phyloP scores from a whole-genome alignment of 2,888 invertebrate species.

The Cheilosia scutellata region DNA sequence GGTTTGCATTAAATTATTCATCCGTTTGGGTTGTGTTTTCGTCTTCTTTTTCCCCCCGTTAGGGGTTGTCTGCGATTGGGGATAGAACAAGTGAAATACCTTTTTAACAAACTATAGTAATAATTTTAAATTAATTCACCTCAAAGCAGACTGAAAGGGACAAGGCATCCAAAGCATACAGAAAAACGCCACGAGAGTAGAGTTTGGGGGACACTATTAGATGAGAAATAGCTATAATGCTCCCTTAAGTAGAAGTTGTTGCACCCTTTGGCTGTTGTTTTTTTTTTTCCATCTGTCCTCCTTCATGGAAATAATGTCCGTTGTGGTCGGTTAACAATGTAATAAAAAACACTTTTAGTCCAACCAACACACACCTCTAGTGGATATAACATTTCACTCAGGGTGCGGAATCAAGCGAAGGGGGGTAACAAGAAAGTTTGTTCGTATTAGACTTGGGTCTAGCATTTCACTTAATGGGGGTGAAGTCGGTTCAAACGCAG shows the following conservation, averaged over 20 bases:
- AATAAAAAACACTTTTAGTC: slow-evolving; percentile 82
- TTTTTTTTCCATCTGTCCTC: not conserved
- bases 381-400: not conserved
- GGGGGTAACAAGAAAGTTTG: not conserved
- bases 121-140: slow-evolving; percentile 69
- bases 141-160: not conserved
- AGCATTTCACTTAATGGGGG: slow-evolving; percentile 69
- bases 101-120: slow-evolving; percentile 47
- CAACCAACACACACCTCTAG: slow-evolving; percentile 26
- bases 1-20: slow-evolving; percentile 56
- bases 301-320: slow-evolving; percentile 71
- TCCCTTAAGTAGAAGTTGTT: slow-evolving; percentile 58
- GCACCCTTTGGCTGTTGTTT: slow-evolving; percentile 40
- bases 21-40: slow-evolving; percentile 16
- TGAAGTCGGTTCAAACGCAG: slow-evolving; percentile 70
- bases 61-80: not conserved
- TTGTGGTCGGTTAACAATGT: slow-evolving; percentile 83
- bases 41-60: not conserved
- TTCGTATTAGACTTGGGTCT: slow-evolving; percentile 37
- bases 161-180: not conserved
- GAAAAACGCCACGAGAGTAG: too few species aligned
- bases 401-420: not conserved
- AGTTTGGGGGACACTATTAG: slow-evolving; percentile 15
- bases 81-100: not conserved
- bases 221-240: slow-evolving; percentile 34